These are phyloP conservation scores for Sesamia nonagrioides DNA, from an alignment of 1,140 invertebrate species.

Conservation along the genomic window DNA sequence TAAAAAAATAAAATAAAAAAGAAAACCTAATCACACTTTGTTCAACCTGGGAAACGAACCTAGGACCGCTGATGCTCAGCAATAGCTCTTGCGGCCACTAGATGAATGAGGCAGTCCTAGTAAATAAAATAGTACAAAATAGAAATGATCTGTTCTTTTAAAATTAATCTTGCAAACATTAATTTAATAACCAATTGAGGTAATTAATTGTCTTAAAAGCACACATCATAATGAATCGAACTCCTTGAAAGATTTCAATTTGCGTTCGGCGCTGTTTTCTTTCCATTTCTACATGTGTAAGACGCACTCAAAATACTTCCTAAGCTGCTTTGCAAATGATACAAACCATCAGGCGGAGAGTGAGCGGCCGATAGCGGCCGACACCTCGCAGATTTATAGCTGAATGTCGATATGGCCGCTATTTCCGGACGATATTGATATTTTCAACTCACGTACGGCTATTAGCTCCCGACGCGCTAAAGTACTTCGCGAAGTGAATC, in stretches of 20 bases:
- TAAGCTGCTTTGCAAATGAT: slow-evolving; percentile 85
- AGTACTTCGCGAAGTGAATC: slow-evolving; percentile 78
- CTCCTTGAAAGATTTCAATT: slow-evolving; percentile 39
- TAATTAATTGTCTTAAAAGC: slow-evolving; percentile 33
- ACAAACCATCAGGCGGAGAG: slow-evolving; percentile 81
- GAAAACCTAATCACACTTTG: too few species aligned
- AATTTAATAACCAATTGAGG: slow-evolving; percentile 34
- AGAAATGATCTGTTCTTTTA: neutral
- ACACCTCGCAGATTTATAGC: slow-evolving; percentile 84
- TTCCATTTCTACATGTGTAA: slow-evolving; percentile 40
- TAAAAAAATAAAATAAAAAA: too few species aligned
- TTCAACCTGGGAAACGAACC: too few species aligned
- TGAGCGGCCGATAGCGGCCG: slow-evolving; percentile 79
- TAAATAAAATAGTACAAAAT: neutral
- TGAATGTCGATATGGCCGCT: slow-evolving; percentile 71
- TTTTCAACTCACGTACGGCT: slow-evolving; percentile 77
- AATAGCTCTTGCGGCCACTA: too few species aligned
- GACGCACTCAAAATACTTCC: slow-evolving; percentile 70
- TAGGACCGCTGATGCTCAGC: too few species aligned
- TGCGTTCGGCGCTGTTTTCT: slow-evolving; percentile 34
- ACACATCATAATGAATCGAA: slow-evolving; percentile 32
- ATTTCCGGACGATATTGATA: slow-evolving; percentile 83
- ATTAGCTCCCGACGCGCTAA: slow-evolving; percentile 80
- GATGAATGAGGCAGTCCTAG: too few species aligned
- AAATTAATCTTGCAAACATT: neutral